Evolutionary conservation across 1,140 invertebrate genomes (phyloP), one percentile per base, ranked within the genome.

Genomic region (Magallana gigas): DNA sequence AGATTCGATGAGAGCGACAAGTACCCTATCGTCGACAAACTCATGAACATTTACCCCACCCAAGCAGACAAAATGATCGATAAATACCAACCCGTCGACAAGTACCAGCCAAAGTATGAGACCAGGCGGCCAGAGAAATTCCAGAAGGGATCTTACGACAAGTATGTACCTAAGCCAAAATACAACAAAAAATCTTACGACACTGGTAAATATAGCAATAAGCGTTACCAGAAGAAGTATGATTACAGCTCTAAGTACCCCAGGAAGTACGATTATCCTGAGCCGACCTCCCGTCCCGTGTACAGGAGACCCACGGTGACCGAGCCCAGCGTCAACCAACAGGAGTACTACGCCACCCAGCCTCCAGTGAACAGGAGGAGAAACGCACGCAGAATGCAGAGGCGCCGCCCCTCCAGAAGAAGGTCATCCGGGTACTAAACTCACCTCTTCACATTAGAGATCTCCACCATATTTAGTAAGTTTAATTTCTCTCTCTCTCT

Each of bases 141-240:
- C 68, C 68, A 76, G 68, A 76, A 76, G 29, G 68, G 68, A 8
- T 76, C 68, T 23, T 76, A 76, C 68, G 68, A 62, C n/a, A 62
- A 62, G 60, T 62, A 62, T n/a, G 60, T 62, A 11, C 60, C 60
- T 16, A 11, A 14, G 12, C 5, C 14, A 62, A 12, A 62, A 62
- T 0, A 12, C 23, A 29, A 18, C 68, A 76, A 76, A 76, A 76
- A 76, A 29, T 76, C 68, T 29, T 76, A 76, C 68, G 68, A 76
- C 68, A 76, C 23, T 9, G 23, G 68, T 9, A 76, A 76, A 36
- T 11, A 76, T 29, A 76, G 23, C 8, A 4, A 48, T 48, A 76
- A 29, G 23, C 23, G 68, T 8, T 36, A 36, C 23, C 18, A 76
- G 68, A 76, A 76, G 5, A 76, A 76, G 68, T 76, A 76, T 8